phyloP scores from a whole-genome alignment of 2,888 invertebrate genomes.

The Rotaria socialis region DNA sequence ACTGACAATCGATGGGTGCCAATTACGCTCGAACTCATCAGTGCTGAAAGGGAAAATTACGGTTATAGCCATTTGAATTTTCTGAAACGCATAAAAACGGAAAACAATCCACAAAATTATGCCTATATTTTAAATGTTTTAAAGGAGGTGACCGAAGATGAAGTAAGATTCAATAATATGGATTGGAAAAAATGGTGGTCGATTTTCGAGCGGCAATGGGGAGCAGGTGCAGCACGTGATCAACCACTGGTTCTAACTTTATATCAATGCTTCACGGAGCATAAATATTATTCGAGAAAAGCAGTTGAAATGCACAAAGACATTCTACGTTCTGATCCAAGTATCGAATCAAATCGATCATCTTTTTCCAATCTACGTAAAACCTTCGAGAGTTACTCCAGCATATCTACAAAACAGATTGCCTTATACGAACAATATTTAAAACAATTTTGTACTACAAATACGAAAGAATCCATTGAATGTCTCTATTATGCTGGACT shows the following conservation, averaged over 20 bases:
- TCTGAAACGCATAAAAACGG: background rate
- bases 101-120: background rate
- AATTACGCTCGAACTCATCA: background rate
- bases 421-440: background rate
- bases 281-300: constrained; percentile 8
- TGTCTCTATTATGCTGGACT: background rate
- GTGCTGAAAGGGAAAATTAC: background rate
- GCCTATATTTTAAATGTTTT: background rate
- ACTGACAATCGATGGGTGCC: background rate
- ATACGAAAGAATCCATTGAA: background rate
- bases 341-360: background rate
- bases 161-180: constrained; percentile 1
- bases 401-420: background rate
- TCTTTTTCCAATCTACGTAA: background rate
- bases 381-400: background rate
- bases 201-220: background rate
- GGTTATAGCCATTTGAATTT: background rate
- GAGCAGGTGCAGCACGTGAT: background rate
- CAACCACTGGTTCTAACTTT: background rate
- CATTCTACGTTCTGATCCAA: background rate
- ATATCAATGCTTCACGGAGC: background rate
- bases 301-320: background rate
- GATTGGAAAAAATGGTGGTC: background rate
- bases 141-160: background rate
- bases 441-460: constrained; percentile 8